These are phyloP conservation scores for Sycophila sp. DNA, from an alignment of 1,140 invertebrate genomes.

Conservation along the genomic window DNA sequence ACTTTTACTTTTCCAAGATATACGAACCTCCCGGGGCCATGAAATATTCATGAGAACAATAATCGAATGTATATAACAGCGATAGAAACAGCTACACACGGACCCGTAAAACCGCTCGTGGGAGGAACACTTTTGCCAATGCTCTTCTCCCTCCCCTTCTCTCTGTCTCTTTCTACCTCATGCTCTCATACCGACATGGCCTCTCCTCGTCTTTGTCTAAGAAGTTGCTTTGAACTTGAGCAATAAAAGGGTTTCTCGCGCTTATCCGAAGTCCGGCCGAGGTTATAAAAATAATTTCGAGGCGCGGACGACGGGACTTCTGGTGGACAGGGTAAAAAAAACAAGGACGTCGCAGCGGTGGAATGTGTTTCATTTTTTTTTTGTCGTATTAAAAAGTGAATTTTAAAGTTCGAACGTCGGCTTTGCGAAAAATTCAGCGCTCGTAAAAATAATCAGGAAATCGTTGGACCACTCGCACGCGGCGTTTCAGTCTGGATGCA, in stretches of 20 bases:
- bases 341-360: too few relatives aligned
- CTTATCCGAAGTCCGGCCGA: constrained; percentile 6
- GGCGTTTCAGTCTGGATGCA: neutral
- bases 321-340: too few relatives aligned
- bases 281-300: constrained; percentile 26
- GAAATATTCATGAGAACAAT: constrained; percentile 40
- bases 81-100: constrained; percentile 26
- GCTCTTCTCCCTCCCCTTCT: neutral
- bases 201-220: neutral
- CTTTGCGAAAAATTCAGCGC: neutral
- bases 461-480: neutral
- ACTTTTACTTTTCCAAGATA: constrained; percentile 39
- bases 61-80: constrained; percentile 39
- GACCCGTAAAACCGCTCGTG: constrained; percentile 18
- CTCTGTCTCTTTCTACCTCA: neutral
- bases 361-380: too few relatives aligned
- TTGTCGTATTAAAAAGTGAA: constrained; percentile 17
- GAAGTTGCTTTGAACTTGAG: constrained; percentile 24
- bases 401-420: neutral
- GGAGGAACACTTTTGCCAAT: constrained; percentile 5
- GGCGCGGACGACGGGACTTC: too few relatives aligned
- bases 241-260: constrained; percentile 34
- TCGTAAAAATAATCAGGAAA: neutral
- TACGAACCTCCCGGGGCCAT: constrained; percentile 24
- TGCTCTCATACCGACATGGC: neutral